Evolutionary conservation across 1,140 invertebrate species (phyloP), one percentile per base, ranked within the genome.

Genomic region (Brachionus koreanus): DNA sequence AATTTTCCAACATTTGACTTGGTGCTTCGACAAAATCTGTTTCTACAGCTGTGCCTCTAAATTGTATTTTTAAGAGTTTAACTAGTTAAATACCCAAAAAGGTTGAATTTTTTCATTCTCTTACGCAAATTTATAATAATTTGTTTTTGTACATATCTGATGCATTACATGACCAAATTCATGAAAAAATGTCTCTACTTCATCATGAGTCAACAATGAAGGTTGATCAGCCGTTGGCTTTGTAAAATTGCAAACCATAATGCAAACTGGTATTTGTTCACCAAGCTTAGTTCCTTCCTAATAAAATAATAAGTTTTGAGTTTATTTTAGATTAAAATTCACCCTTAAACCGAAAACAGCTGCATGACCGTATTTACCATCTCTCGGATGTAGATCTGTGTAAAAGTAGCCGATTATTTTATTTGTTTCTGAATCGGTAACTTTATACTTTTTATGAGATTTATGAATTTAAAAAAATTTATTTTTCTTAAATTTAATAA

Each of bases 161-260:
- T 91, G 90, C 90, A 91, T 91, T 13, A 90, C 88, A 85, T 91
- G 90, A 39, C 90, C 90, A 88, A 91, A 91, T 83, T 91, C 90
- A 86, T 91, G 90, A 84, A 91, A 91, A 83, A 88, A 90, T 9
- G 90, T 91, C 84, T 90, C 89, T 13, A 91, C 90, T 86, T 91
- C 90, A 85, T 90, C 88, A 85, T 91, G 90, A 74, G 88, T 87
- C 12, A 91, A 85, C 7, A 91, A 85, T 5, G 90, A 88, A 9
- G 90, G 90, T 83, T 89, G 88, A 74, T 89, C 89, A 25, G 82
- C 85, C 39, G 87, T 90, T 37, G 90, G 88, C 83, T 90, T 90
- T 5, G 89, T 89, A 84, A 91, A 91, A 86, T 91, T 91, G 13
- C 89, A 88, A 33, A 91, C 86, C 90, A 91, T 90, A 52, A 89